phyloP scores from a whole-genome alignment of 2,888 invertebrate genomes.

The Lasioglossum figueresi region DNA sequence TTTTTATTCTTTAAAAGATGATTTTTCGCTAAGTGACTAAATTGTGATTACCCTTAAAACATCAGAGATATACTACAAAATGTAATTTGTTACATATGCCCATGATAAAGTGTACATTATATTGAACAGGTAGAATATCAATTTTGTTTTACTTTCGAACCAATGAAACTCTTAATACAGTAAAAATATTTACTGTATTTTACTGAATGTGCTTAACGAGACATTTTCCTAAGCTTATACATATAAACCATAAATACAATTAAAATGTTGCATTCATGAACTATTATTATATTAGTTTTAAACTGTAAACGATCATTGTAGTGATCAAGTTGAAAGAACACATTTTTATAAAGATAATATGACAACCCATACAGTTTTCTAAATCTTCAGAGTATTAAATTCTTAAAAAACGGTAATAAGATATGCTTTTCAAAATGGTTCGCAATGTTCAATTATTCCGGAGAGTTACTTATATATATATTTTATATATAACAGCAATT shows the following conservation, averaged over 20 bases:
- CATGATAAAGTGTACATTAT: not conserved
- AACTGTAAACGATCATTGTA: not conserved
- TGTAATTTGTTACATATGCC: not conserved
- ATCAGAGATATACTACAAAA: not conserved
- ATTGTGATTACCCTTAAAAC: not conserved
- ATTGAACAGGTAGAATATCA: not conserved
- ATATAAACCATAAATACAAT: slow-evolving; percentile 4
- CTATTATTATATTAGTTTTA: not conserved
- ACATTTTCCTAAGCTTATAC: not conserved
- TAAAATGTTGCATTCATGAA: not conserved
- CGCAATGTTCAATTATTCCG: not conserved
- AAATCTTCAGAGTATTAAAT: slow-evolving; percentile 26
- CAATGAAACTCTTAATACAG: not conserved
- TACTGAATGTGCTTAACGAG: not conserved
- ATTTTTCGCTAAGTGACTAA: not conserved
- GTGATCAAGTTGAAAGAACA: slow-evolving; percentile 9
- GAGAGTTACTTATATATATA: not conserved
- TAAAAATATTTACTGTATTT: not conserved
- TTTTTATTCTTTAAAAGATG: not conserved
- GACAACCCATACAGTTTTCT: slow-evolving; percentile 22
- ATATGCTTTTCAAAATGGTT: slow-evolving; percentile 22
- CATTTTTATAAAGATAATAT: slow-evolving; percentile 17
- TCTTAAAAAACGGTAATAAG: slow-evolving; percentile 29
- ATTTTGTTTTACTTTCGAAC: not conserved
- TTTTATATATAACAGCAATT: slow-evolving; percentile 19